Evolutionary conservation across 2,113 vertebrate genomes (phyloP), one percentile per base, ranked within the genome.

Genomic region (Pagrus major): DNA sequence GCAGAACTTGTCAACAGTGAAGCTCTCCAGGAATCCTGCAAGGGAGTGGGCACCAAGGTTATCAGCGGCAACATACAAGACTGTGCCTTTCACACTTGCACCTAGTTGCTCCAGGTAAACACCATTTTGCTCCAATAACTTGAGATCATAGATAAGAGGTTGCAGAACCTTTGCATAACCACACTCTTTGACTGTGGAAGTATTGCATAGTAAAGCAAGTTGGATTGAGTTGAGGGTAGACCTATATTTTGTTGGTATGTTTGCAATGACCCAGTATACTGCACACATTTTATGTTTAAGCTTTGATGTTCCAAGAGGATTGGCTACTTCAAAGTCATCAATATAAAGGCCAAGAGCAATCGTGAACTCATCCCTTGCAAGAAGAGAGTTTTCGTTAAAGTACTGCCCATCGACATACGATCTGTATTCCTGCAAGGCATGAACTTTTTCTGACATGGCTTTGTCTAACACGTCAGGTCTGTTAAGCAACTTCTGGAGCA

Each of bases 231-330:
- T 35, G 33, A 35, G 33, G 33, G 33, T 35, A 35, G 33, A 35
- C 33, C 33, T 35, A 35, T 35, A 35, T 35, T 35, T 35, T 35
- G 33, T 35, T 35, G 33, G 33, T 35, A 35, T 35, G 33, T 35
- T 7, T 64, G 21, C 33, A 35, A 35, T 35, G 33, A 35, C 33
- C 33, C 33, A 80, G 9, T 76, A 84, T 3, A 80, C 39, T 42
- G 71, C 65, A 84, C 55, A 79, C 41, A 74, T 75, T 41, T 84
- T 80, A 1, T 80, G 82, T 74, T 78, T 65, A 27, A n/a, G 3
- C 14, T 61, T 51, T 37, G 44, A 70, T 31, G 76, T 60, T 70
- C 64, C 41, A 0, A 78, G 9, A 37, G 54, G 44, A 46, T 76
- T 67, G n/a, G 73, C 49, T 3, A 76, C 74, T 52, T 70, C 76